Conservation (phyloP, 2,797 vertebrate genomes). For the Sebastes trivittatus region DNA sequence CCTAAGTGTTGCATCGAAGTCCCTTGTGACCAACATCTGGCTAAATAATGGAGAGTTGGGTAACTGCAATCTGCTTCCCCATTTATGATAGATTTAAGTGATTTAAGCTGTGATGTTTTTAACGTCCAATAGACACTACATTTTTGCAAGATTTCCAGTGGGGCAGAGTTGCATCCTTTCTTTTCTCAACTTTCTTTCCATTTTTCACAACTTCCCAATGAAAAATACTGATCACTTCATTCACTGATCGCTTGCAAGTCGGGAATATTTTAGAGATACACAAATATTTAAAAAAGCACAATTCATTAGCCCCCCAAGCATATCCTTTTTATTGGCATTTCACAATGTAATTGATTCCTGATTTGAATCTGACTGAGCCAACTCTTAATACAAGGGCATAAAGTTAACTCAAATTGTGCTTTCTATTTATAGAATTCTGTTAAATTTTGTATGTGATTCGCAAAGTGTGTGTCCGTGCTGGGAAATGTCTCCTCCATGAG, state of each 20-base stretch:
- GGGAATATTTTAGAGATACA: neutral
- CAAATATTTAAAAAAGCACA: neutral
- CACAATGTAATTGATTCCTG: neutral
- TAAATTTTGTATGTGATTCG: neutral
- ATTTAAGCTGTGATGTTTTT: constrained; percentile 16
- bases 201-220: neutral
- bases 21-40: constrained; percentile 7
- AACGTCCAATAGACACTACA: neutral
- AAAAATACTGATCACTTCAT: neutral
- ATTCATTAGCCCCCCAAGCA: neutral
- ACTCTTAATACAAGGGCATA: neutral
- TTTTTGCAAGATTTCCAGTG: constrained; percentile 8
- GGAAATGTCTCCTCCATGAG: neutral
- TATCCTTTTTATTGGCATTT: neutral
- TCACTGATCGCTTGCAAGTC: neutral
- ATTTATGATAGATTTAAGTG: constrained; percentile 5
- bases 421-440: neutral
- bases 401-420: neutral
- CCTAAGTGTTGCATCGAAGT: constrained; percentile 10
- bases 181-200: neutral
- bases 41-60: constrained; percentile 15
- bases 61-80: constrained; percentile 19
- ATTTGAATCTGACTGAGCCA: neutral
- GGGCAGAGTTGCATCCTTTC: neutral
- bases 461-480: neutral